Evolutionary conservation across 2,888 invertebrate species (phyloP).

Genomic region (Cryptus viduatorius): DNA sequence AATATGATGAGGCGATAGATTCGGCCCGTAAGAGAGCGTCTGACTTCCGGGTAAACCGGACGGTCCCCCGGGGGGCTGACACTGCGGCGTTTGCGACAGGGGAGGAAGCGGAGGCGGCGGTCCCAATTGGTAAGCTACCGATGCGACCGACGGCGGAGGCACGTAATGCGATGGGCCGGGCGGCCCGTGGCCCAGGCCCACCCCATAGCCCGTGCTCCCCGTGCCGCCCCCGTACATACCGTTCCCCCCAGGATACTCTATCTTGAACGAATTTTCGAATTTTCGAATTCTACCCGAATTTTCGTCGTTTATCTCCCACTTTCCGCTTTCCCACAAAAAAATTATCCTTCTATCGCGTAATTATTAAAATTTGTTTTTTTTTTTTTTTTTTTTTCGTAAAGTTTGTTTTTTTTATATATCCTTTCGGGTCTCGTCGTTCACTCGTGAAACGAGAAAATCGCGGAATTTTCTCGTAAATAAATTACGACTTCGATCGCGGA

Average conservation of each 20-base stretch:
- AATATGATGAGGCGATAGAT: slow-evolving; percentile 81
- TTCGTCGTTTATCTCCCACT: neutral
- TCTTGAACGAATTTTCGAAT: slow-evolving; percentile 77
- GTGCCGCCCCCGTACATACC: slow-evolving; percentile 83
- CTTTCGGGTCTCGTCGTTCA: slow-evolving; percentile 1
- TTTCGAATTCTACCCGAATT: slow-evolving; percentile 25
- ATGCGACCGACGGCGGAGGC: slow-evolving; percentile 75
- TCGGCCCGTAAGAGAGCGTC: slow-evolving; percentile 80
- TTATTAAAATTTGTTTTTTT: neutral
- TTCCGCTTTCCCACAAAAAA: neutral
- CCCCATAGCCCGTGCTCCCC: slow-evolving; percentile 81
- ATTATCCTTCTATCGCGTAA: neutral
- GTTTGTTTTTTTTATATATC: slow-evolving; percentile 24
- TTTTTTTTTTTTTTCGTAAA: neutral
- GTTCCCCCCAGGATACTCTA: slow-evolving; percentile 82
- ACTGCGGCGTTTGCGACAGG: slow-evolving; percentile 67
- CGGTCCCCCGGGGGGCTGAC: slow-evolving; percentile 55
- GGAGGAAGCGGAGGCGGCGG: slow-evolving; percentile 76
- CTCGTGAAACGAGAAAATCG: neutral
- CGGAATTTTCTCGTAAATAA: neutral
- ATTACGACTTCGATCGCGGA: neutral
- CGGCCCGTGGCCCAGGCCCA: slow-evolving; percentile 80
- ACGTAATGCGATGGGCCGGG: slow-evolving; percentile 82
- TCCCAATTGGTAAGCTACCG: slow-evolving; percentile 81
- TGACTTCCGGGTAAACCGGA: slow-evolving; percentile 77